Base-by-base conservation (phyloP, 2,113 vertebrate species). In the Microtus richardsoni region DNA sequence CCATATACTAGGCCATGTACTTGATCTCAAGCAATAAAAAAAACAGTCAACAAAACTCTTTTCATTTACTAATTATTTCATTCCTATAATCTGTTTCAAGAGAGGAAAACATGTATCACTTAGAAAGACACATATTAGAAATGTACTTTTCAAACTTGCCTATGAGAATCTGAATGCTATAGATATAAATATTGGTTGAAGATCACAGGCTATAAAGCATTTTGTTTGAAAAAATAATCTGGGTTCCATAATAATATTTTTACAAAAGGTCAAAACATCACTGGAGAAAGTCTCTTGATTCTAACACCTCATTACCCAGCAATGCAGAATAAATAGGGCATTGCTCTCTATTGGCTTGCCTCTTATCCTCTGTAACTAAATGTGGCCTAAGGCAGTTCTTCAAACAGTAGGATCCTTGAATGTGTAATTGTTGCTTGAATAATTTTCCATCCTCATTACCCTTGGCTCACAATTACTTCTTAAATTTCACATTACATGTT, bases 391-490 rank as follows among this genome's bases (percentile, higher is more conserved):
- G 71, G 90, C 88, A 90, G 17, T 82, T 86, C 39, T 96, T 41
- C 9, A 96, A 95, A 96, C 26, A 84, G 78, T 62, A 87, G 21
- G 2, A 52, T 91, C 30, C 77, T 77, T 36, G 58, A 91, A 93
- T 94, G 44, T 89, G 89, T 97, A 96, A 96, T 94, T 96, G 88
- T 88, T 90, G 84, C 54, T 88, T 94, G 80, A 94, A 85, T 71
- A 87, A 89, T 64, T 96, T 93, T 93, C 36, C 66, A 92, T 94
- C 54, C 71, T 93, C n/a, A 75, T 75, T 84, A 89, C 58, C 75
- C 52, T 36, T n/a, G 13, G n/a, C 52, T 73, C n/a, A 30, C 16
- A 66, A 47, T 90, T 91, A 89, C 36, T 54, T 77, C 41, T 88
- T 94, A 92, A 2, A 87, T 5, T 74, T 78, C 7, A 58, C 80